Conservation (phyloP, 2,888 invertebrate species). For the Drosophila algonquin region DNA sequence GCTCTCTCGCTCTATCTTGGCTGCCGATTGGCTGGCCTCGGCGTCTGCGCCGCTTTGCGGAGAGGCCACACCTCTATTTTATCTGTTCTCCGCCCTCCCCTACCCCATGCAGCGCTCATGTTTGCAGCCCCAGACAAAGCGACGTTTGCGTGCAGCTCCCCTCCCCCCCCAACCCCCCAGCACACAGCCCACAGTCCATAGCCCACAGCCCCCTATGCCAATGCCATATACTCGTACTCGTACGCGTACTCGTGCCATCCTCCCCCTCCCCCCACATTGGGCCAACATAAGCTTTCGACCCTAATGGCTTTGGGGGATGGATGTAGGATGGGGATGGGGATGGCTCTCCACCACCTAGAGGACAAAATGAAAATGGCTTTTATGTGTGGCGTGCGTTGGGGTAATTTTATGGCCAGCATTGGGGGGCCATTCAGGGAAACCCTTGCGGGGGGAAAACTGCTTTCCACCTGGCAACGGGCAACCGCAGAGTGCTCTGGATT, state of each 20-base stretch:
- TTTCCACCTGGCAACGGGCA: slow-evolving; percentile 8
- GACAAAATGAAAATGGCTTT: slow-evolving; percentile 78
- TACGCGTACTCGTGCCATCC: not conserved
- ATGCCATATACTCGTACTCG: not conserved
- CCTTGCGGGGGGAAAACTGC: not conserved
- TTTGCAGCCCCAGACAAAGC: slow-evolving; percentile 18
- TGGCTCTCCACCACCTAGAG: not conserved
- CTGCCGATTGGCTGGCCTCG: slow-evolving; percentile 66
- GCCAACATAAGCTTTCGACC: slow-evolving; percentile 43
- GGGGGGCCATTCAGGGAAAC: slow-evolving; percentile 13
- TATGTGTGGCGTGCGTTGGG: slow-evolving; percentile 72
- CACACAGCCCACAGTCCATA: no score
- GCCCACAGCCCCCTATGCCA: not conserved
- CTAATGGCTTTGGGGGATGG: slow-evolving; percentile 33
- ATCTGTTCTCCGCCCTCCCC: slow-evolving; percentile 32
- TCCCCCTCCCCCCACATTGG: not conserved
- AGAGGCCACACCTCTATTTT: slow-evolving; percentile 75
- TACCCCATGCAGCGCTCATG: not conserved
- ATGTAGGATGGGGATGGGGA: slow-evolving; percentile 27
- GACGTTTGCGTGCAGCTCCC: slow-evolving; percentile 45
- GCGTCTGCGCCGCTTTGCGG: slow-evolving; percentile 71
- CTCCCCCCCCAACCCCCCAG: not conserved
- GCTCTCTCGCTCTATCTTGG: slow-evolving; percentile 43
- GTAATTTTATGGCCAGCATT: slow-evolving; percentile 71
- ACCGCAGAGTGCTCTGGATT: not conserved